phyloP scores from a whole-genome alignment of 2,888 invertebrate genomes.

The Lithophane ornitopus region DNA sequence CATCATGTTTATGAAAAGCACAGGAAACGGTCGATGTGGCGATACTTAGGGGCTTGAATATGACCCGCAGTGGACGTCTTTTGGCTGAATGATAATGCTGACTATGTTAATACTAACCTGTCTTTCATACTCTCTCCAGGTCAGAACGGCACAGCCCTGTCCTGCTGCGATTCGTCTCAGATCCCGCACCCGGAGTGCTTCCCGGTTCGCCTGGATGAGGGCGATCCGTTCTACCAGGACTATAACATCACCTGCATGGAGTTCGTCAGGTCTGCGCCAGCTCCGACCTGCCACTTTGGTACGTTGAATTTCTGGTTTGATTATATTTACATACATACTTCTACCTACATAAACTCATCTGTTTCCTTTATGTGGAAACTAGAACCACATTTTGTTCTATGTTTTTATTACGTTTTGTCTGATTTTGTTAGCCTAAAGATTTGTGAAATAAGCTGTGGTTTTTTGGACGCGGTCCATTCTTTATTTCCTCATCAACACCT shows the following conservation, averaged over 20 bases:
- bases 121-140: constrained; percentile 75
- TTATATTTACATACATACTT: not conserved
- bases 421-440: no score
- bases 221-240: constrained; percentile 93
- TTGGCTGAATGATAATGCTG: no score
- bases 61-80: no score
- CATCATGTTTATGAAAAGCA: no score
- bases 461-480: not conserved
- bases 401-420: no score
- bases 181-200: constrained; percentile 94
- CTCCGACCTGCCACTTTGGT: constrained; percentile 94
- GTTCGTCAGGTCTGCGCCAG: constrained; percentile 95
- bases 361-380: no score
- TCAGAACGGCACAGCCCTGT: constrained; percentile 92
- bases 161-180: constrained; percentile 91
- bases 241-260: constrained; percentile 95
- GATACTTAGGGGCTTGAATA: no score
- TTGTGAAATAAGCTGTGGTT: not conserved
- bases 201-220: constrained; percentile 92
- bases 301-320: constrained; percentile 12
- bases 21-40: no score
- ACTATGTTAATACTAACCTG: not conserved
- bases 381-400: no score
- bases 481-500: not conserved
- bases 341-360: no score